Base-by-base conservation (phyloP, 2,113 vertebrate genomes). In the Corydoras sp. region DNA sequence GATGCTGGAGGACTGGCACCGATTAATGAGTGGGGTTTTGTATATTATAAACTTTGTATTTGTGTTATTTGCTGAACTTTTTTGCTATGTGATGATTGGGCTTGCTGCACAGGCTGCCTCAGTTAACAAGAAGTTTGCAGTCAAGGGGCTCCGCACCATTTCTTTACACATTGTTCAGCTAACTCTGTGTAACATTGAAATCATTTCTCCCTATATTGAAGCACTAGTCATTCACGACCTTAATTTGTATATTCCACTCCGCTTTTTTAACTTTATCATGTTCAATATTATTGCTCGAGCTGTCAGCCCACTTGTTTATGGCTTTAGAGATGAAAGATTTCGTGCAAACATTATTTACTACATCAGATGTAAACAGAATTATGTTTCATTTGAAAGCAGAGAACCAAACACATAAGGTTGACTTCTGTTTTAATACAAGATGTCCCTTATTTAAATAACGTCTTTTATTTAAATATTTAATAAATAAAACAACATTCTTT, bases 91-190 rank as follows among this genome's bases (percentile, higher is more conserved):
- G 11, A 80, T 78, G 62, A 79, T 76, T 66, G 59, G 69, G 29
- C 68, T 74, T 30, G 76, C 79, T 9, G 82, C 80, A 11, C 55
- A 64, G 9, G 66, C 67, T 14, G 75, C 77, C 5, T 78, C 72
- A 3, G 67, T 71, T 12, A 76, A 77, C 49, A 72, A 73, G 29
- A 71, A 73, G 9, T 77, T 78, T 2, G 75, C 75, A 13, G 71
- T 72, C 4, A 83, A 83, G 61, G 82, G 76, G 15, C 69, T 63
- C 8, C 75, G 69, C 7, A 83, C 82, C 0, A 59, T 83, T 14
- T 69, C 81, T 15, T 71, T 83, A n/a, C 82, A 83, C n/a, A 74
- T 72, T 6, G 10, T 83, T 24, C 82, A 83, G 78, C 77, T 83
- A n/a, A n/a, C 79, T 6, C 54, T 83, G 2, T 77, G 78, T 14